These are phyloP conservation scores for Sarcoramphus papa DNA, from an alignment of 2,797 vertebrate genomes.

Conservation along the genomic window DNA sequence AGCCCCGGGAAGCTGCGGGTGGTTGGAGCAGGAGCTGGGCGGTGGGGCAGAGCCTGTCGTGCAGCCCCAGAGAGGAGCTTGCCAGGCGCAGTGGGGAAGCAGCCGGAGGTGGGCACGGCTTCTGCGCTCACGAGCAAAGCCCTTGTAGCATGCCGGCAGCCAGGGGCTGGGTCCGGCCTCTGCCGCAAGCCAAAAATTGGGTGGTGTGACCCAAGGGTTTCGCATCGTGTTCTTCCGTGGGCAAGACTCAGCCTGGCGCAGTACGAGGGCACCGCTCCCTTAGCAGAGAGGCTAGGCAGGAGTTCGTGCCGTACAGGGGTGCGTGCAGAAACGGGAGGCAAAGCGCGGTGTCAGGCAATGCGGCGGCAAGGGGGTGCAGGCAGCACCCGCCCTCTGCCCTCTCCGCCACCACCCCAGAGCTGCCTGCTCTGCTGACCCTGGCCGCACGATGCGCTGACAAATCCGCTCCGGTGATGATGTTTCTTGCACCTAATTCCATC, in stretches of 20 bases:
- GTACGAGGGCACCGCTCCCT: neutral
- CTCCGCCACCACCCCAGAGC: neutral
- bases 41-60: neutral
- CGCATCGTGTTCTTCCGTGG: neutral
- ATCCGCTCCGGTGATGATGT: rapidly evolving
- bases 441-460: neutral
- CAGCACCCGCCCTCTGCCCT: neutral
- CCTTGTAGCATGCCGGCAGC: neutral
- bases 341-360: neutral
- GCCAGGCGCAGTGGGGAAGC: neutral
- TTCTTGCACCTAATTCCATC: neutral
- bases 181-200: neutral
- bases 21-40: neutral
- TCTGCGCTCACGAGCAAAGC: neutral
- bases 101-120: neutral
- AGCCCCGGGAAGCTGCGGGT: neutral
- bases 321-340: neutral
- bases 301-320: neutral
- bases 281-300: neutral
- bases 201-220: neutral
- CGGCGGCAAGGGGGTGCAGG: neutral
- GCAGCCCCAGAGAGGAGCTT: neutral
- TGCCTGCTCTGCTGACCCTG: neutral
- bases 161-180: neutral
- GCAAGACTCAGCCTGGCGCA: neutral